Evolutionary conservation across 2,113 vertebrate species (phyloP).

Genomic region (Ailurus styani): DNA sequence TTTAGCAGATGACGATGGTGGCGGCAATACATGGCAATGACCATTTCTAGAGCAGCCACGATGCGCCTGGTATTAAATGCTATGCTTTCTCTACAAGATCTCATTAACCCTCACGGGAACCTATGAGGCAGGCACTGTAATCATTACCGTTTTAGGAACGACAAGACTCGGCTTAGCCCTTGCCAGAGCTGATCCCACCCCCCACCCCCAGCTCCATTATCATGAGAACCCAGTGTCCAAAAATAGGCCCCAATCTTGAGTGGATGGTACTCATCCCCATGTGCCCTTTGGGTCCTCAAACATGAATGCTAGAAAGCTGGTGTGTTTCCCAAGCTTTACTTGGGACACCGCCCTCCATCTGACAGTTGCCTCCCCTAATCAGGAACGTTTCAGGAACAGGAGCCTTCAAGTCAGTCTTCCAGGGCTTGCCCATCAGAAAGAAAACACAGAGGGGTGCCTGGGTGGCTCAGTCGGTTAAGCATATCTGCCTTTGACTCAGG

Average conservation of each 20-base stretch:
- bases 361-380: background rate
- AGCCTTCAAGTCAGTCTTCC: background rate
- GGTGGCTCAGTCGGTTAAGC: too few species aligned
- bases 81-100: background rate
- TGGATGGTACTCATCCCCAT: background rate
- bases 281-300: background rate
- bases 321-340: background rate
- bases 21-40: accelerated
- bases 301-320: background rate
- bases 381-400: background rate
- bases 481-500: too few species aligned
- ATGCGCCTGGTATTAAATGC: background rate
- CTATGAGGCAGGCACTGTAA: background rate
- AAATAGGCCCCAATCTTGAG: background rate
- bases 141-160: background rate
- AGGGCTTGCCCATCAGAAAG: background rate
- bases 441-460: background rate
- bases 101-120: background rate
- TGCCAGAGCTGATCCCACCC: background rate
- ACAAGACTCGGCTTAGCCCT: background rate
- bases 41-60: background rate
- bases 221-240: background rate
- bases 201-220: background rate
- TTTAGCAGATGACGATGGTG: background rate
- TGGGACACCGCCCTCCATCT: background rate